Percentiles rank a stretch among this genome's conserved stretches.
Conservation (phyloP, 2,113 vertebrate genomes). For the Craseonycteris thonglongyai region DNA sequence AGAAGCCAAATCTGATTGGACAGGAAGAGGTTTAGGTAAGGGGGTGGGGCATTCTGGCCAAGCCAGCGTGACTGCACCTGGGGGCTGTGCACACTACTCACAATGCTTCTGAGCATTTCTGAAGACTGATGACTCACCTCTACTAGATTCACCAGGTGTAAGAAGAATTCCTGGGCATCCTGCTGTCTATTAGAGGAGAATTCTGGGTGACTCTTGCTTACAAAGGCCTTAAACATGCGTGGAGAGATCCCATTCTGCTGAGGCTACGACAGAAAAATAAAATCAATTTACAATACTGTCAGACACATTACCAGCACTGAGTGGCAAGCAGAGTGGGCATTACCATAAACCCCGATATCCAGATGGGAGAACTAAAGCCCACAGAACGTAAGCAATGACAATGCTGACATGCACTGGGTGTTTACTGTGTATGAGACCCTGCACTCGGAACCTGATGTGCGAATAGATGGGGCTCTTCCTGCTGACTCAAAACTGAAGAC, state of each 20-base stretch:
- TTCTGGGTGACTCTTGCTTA: constrained; percentile 93
- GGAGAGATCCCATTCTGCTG: constrained; percentile 92
- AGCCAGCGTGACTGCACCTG: rapidly evolving
- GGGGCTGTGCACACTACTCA: background rate
- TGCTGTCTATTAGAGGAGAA: constrained; percentile 97
- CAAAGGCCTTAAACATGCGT: constrained; percentile 93
- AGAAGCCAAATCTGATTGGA: background rate
- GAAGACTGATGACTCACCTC: constrained; percentile 83
- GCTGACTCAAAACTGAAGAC: background rate
- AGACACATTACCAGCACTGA: background rate
- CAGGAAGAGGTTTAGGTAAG: rapidly evolving
- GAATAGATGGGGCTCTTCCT: background rate
- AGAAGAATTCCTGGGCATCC: constrained; percentile 93
- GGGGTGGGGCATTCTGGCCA: background rate
- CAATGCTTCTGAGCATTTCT: background rate
- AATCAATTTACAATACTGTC: background rate
- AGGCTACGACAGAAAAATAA: constrained; percentile 77
- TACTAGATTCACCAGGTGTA: constrained; percentile 92
- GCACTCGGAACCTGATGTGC: background rate
- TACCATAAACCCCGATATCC: background rate
- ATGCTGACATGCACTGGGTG: rapidly evolving
- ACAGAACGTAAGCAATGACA: background rate
- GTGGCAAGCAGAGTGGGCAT: background rate
- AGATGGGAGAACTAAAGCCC: background rate
- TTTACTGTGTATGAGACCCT: rapidly evolving